A percentile compares a stretch with the other conserved stretches of the same genome.
Conservation (phyloP, 2,113 vertebrate genomes). For the Ranitomeya imitator region DNA sequence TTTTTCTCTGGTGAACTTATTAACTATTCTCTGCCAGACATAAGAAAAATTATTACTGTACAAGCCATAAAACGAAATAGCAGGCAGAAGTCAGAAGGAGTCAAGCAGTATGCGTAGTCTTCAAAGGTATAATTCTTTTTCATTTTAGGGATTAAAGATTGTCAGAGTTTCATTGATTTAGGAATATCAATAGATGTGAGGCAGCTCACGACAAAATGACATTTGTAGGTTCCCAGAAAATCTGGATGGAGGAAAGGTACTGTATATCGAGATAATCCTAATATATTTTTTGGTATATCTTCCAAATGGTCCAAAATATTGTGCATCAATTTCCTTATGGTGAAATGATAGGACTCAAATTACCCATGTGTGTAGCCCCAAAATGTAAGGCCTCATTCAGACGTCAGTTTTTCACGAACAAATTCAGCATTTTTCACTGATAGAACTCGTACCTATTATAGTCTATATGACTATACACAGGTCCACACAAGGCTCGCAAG, state of each 20-base stretch:
- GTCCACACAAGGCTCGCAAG: too few species aligned
- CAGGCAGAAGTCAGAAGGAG: background rate
- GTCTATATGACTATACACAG: too few species aligned
- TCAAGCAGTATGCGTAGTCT: background rate
- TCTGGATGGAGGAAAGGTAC: background rate
- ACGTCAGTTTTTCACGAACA: too few species aligned
- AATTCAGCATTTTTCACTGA: too few species aligned
- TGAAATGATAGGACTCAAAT: background rate
- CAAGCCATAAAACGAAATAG: background rate
- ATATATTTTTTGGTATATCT: background rate
- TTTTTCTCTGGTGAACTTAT: background rate
- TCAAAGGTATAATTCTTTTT: background rate
- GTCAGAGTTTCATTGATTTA: background rate
- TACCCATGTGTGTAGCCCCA: background rate
- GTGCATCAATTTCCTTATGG: background rate
- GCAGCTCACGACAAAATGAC: background rate
- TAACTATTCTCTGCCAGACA: constrained; percentile 19
- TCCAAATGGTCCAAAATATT: background rate
- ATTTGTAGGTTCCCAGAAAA: background rate
- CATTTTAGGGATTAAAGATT: background rate
- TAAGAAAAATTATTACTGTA: background rate
- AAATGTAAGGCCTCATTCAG: background rate
- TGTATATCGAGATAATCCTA: background rate
- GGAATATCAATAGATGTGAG: background rate
- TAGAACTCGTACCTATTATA: too few species aligned